Conservation (phyloP, 2,797 vertebrate genomes). For the Eleutherodactylus coqui region DNA sequence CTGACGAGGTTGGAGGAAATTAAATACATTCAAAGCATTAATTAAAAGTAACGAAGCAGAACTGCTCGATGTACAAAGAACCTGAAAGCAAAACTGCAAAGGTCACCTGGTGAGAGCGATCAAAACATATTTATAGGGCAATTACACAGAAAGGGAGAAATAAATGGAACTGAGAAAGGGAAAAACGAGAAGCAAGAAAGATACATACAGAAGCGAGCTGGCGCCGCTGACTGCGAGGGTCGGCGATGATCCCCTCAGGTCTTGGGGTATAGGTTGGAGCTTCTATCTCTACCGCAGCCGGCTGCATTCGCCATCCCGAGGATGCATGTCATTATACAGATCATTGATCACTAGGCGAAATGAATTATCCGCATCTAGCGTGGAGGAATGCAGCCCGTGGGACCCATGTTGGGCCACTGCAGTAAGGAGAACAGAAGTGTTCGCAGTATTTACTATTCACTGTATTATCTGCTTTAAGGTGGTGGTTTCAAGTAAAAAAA, state of each 20-base stretch:
- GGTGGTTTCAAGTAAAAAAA: too few species aligned
- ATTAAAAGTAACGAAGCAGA: slow-evolving; percentile 46
- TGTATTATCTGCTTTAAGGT: background rate
- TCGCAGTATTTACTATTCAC: background rate
- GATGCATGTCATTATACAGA: slow-evolving; percentile 11
- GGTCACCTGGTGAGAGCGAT: slow-evolving; percentile 18
- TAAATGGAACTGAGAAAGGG: background rate
- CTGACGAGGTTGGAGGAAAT: background rate
- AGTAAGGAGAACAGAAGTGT: background rate
- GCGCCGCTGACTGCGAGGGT: too few species aligned
- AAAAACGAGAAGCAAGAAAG: background rate
- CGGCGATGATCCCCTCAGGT: background rate
- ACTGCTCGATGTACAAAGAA: slow-evolving; percentile 2
- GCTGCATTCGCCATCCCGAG: background rate
- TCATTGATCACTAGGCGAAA: background rate
- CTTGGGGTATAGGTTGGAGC: background rate
- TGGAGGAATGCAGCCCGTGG: background rate
- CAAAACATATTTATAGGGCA: background rate
- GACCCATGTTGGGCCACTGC: background rate
- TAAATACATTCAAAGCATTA: slow-evolving; percentile 7
- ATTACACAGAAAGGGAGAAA: background rate
- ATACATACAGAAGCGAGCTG: background rate
- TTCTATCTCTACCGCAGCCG: background rate
- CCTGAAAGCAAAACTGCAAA: background rate
- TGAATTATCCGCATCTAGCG: background rate